These are phyloP conservation scores for Mus spicilegus DNA, from an alignment of 2,113 vertebrate species.

Conservation along the genomic window DNA sequence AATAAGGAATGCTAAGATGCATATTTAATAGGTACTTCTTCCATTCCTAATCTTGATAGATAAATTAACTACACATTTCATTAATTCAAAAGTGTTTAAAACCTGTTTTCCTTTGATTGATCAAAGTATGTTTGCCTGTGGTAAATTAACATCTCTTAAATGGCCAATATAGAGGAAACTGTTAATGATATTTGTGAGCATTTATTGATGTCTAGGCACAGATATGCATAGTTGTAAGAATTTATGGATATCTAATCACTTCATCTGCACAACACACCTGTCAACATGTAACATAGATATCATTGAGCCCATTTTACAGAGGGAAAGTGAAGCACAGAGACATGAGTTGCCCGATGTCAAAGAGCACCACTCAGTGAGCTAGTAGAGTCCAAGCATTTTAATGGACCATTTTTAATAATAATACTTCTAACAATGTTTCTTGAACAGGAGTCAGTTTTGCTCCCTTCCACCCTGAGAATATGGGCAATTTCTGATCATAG, in stretches of 20 bases:
- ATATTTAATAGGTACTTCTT: conserved; percentile 55
- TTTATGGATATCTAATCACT: conserved; percentile 34
- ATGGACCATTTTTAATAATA: not conserved
- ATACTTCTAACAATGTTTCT: not conserved
- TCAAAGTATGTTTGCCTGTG: conserved; percentile 11
- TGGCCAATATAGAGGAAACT: conserved; percentile 6
- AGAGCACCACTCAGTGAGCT: not conserved
- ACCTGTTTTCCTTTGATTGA: conserved; percentile 52
- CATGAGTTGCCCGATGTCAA: not conserved
- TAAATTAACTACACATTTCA: conserved; percentile 47
- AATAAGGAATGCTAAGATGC: conserved; percentile 53
- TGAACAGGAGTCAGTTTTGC: not conserved
- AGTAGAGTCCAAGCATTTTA: not conserved
- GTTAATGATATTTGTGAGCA: conserved; percentile 44
- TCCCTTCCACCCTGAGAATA: not conserved
- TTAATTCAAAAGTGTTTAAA: conserved; percentile 54
- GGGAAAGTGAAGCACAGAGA: conserved; percentile 31
- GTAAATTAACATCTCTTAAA: conserved; percentile 57
- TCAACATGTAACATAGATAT: not conserved
- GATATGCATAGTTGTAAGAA: not conserved
- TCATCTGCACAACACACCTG: not conserved
- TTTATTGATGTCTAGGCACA: not conserved
- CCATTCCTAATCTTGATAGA: conserved; percentile 24
- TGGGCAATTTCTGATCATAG: not conserved
- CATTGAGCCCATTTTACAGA: conserved; percentile 11